Percentiles rank a stretch among this genome's conserved stretches.
phyloP scores from a whole-genome alignment of 2,797 vertebrate species.

The Podargus strigoides region DNA sequence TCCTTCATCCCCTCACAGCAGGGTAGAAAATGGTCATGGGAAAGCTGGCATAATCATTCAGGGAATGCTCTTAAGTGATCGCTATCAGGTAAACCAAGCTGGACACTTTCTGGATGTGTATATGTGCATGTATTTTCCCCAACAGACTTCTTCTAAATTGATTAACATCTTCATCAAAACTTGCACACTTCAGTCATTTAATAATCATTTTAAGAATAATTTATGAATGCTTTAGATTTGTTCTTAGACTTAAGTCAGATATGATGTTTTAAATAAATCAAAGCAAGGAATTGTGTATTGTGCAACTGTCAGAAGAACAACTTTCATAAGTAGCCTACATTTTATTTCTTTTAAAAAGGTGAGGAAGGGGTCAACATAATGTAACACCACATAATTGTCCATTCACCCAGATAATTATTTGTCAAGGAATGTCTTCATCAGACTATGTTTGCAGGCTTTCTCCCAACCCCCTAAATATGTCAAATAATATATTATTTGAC shows the following conservation, averaged over 20 bases:
- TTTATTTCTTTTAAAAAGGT: not conserved
- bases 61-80: not conserved
- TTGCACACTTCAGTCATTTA: not conserved
- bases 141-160: not conserved
- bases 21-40: not conserved
- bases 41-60: not conserved
- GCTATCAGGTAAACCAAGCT: not conserved
- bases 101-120: not conserved
- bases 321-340: not conserved
- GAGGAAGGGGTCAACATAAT: constrained; percentile 8
- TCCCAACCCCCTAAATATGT: not conserved
- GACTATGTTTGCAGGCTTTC: constrained; percentile 13
- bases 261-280: not conserved
- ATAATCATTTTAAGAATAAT: not conserved
- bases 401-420: constrained; percentile 31
- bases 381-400: not conserved
- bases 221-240: not conserved
- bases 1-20: not conserved
- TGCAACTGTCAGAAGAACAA: not conserved
- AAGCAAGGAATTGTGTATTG: not conserved
- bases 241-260: not conserved
- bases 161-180: not conserved
- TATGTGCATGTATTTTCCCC: not conserved
- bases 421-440: constrained; percentile 34
- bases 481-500: constrained; percentile 47